Evolutionary conservation across 2,888 invertebrate genomes (phyloP), one percentile per base, ranked within the genome.

Genomic region (Tineola bisselliella): DNA sequence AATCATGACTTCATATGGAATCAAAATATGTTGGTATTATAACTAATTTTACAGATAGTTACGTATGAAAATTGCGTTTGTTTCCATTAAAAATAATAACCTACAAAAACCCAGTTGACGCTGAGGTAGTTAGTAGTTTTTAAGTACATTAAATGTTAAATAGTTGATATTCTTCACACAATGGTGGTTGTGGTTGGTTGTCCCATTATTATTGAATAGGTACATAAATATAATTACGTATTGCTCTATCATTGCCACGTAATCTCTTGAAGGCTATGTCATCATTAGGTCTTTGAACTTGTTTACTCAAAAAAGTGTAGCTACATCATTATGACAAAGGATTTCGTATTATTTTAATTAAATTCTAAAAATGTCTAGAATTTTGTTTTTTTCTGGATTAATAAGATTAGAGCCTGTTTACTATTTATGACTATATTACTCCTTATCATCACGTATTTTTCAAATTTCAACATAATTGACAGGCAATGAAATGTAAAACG

Each of bases 241-340:
- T 48, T 48, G 25, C 54, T 25, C 17, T 8, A 30, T 33, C 58
- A 58, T 33, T 13, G 58, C 15, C 31, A 58, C 58, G 58, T 58
- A 31, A 58, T 58, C 58, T 33, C 13, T 4, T 33, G 58, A 33
- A 58, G 58, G 58, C 33, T 30, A 30, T 54, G 44, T 56, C 31
- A 33, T 58, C 33, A 58, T 33, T 11, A 17, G 33, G 58, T 58
- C 58, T 31, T 33, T 58, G 58, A 31, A 33, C 58, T 58, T 58
- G 33, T 54, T 48, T 48, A 18, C 3, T 6, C 48, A 48, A 48
- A 48, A 48, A 48, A 48, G n/a, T 38, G 25, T 2, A 25, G 25
- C 25, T 25, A 25, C 25, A 25, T 25, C 18, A 52, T 52, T 17
- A 52, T 52, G 52, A 43, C 43, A 43, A 43, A 43, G 43, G 5